Evolutionary conservation across 2,797 vertebrate species (phyloP).

Genomic region (Clarias fuscus): DNA sequence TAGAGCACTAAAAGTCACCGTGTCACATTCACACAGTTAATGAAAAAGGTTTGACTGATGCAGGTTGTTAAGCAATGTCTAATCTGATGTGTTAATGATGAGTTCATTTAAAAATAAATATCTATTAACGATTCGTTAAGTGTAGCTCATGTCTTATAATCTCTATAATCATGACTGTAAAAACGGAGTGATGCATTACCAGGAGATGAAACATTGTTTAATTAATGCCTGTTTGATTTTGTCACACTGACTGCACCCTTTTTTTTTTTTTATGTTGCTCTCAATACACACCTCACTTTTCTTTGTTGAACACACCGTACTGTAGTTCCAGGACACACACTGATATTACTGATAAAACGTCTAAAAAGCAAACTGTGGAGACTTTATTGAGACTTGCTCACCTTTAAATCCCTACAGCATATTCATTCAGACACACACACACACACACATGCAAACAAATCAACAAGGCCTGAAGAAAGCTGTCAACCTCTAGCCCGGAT

Average conservation of each 20-base stretch:
- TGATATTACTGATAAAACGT: not conserved
- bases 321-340: not conserved
- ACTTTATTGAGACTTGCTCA: not conserved
- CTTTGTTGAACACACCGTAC: not conserved
- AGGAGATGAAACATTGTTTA: not conserved
- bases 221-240: not conserved
- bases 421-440: not conserved
- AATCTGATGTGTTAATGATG: not conserved
- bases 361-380: not conserved
- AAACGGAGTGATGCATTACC: not conserved
- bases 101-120: not conserved
- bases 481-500: slow-evolving; percentile 28
- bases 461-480: slow-evolving; percentile 12
- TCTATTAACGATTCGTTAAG: too few species aligned
- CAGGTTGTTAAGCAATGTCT: not conserved
- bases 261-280: not conserved
- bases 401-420: slow-evolving; percentile 26
- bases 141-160: not conserved
- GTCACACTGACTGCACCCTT: not conserved
- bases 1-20: not conserved
- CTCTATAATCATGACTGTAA: not conserved
- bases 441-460: slow-evolving; percentile 21
- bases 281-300: not conserved
- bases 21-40: not conserved
- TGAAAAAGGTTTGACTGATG: not conserved